Evolutionary conservation across 2,797 vertebrate species (phyloP), one percentile per base, ranked within the genome.

Genomic region (Scomberomorus guttatus): DNA sequence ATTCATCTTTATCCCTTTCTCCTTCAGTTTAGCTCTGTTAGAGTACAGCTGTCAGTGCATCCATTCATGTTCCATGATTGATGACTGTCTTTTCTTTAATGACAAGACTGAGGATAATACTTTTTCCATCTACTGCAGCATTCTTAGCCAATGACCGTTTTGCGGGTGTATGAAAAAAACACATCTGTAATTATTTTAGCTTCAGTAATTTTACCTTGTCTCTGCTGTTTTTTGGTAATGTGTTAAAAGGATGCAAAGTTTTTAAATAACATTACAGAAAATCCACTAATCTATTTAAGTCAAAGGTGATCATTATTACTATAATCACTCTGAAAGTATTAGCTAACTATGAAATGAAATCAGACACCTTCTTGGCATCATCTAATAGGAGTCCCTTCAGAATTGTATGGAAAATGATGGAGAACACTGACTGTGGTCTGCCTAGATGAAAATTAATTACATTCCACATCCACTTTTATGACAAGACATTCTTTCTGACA

Each of bases 241-340:
- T 75, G 56, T 58, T 39, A 54, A 48, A 54, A 76, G 27, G 48
- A 55, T 24, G 10, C 39, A 46, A 48, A 29, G 24, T 52, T 66
- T 34, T 37, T n/a, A 24, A 67, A 67, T 61, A 20, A 76, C 74
- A 68, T 68, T 76, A 76, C 24, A 61, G 34, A 32, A 48, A 39
- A 77, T 69, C 37, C 57, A 46, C 22, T 69, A 56, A 69, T 76
- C 8, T 69, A 37, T 39, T n/a, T 37, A 52, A 79, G 61, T 59
- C 61, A 72, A 65, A 72, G 54, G 61, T 72, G 39, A 50, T 27
- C 42, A 57, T 69, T 70, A 55, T 71, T 71, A 46, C 42, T 63
- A 29, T 58, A 58, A 56, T 46, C 42, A 14, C 24, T 63, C 51
- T 48, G 59, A 24, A 64, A 27, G n/a, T 44, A 42, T 13, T 12